phyloP scores from a whole-genome alignment of 64 coral and sea anemone genomes.

The Exaiptasia diaphana region DNA sequence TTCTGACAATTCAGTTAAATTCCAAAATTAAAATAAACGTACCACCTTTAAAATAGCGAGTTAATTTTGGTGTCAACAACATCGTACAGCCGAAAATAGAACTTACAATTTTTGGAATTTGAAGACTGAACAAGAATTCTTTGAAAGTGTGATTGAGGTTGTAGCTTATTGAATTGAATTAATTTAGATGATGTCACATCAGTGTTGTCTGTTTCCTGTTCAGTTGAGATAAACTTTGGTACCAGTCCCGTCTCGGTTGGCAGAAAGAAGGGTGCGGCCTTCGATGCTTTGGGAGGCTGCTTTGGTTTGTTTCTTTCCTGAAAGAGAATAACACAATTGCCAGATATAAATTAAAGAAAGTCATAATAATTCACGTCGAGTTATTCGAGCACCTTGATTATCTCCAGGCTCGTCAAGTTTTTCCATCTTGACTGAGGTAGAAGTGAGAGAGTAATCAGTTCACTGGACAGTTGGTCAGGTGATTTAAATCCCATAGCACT shows the following conservation, averaged over 20 bases:
- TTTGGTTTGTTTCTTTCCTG: conserved; percentile 92
- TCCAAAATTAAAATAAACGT: too few relatives aligned
- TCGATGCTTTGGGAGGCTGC: conserved; percentile 79
- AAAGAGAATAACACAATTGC: background rate
- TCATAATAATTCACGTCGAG: background rate
- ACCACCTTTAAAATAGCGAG: too few relatives aligned
- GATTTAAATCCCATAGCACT: conserved; percentile 54
- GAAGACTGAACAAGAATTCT: conserved; percentile 18
- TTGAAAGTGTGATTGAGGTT: conserved; percentile 65
- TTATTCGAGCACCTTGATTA: conserved; percentile 68
- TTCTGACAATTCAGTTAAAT: too few relatives aligned
- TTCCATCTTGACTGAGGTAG: conserved; percentile 95
- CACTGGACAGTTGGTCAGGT: conserved; percentile 90
- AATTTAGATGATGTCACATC: conserved; percentile 19
- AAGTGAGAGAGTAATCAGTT: conserved; percentile 88
- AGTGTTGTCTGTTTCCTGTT: conserved; percentile 35
- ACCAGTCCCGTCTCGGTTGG: conserved; percentile 79
- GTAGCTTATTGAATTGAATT: conserved; percentile 18
- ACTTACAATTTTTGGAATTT: conserved; percentile 48
- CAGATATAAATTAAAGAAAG: too few relatives aligned
- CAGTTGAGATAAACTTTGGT: conserved; percentile 67
- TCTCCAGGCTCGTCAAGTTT: conserved; percentile 80
- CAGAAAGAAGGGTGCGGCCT: conserved; percentile 94
- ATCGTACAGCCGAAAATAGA: too few relatives aligned
- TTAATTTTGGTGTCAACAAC: too few relatives aligned